Conservation (phyloP, 2,113 vertebrate genomes). For the Geococcyx californianus region DNA sequence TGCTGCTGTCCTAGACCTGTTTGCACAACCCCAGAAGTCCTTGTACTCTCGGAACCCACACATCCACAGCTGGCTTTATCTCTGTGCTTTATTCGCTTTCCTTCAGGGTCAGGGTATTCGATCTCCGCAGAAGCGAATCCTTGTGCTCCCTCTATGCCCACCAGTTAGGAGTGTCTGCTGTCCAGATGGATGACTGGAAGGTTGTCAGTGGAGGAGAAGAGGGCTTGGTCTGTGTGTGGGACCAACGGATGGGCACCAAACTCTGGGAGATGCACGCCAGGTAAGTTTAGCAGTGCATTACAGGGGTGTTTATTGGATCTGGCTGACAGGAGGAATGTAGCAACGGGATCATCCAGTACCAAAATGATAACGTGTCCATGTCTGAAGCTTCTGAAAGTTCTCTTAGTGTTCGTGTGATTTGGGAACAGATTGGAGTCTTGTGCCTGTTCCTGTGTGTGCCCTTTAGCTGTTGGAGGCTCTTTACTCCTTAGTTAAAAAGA, state of each 20-base stretch:
- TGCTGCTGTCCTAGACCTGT: rapidly evolving
- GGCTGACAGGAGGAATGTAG: neutral
- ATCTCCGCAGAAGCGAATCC: constrained; percentile 75
- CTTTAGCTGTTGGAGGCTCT: neutral
- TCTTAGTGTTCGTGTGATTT: neutral
- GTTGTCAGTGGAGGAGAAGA: constrained; percentile 90
- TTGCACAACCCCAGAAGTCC: neutral
- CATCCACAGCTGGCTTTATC: rapidly evolving
- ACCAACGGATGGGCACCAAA: constrained; percentile 88
- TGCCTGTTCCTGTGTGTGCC: neutral
- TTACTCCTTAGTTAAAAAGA: neutral
- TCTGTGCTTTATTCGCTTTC: neutral
- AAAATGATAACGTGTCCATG: neutral
- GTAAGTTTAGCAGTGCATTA: constrained; percentile 48
- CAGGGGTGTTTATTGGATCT: rapidly evolving
- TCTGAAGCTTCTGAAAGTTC: neutral
- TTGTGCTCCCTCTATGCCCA: constrained; percentile 85
- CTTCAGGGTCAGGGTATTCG: constrained; percentile 86
- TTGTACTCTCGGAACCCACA: rapidly evolving
- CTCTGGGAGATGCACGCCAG: constrained; percentile 97
- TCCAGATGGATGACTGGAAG: constrained; percentile 94
- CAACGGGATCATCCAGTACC: neutral
- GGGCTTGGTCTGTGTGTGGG: constrained; percentile 93
- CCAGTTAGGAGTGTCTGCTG: constrained; percentile 86
- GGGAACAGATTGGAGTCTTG: neutral